These are phyloP conservation scores for Ameiurus melas DNA, from an alignment of 2,113 vertebrate species.

Conservation along the genomic window DNA sequence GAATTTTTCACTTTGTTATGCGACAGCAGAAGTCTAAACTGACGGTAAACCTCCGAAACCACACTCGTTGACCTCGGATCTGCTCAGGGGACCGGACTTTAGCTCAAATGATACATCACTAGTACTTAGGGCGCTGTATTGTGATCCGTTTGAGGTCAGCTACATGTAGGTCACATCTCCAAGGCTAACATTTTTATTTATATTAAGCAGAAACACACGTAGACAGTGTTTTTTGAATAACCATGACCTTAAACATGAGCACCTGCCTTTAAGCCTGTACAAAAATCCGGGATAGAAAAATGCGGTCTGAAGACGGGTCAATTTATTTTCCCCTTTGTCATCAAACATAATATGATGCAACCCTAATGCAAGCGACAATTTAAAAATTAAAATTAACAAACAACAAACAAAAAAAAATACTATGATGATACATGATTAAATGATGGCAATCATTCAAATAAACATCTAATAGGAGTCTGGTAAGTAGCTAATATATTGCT, in stretches of 20 bases:
- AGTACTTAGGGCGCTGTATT: not conserved
- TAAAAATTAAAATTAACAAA: not conserved
- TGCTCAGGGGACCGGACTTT: not conserved
- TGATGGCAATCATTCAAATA: not conserved
- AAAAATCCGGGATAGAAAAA: not conserved
- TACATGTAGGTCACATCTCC: too few species aligned
- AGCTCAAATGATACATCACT: not conserved
- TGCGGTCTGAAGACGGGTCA: not conserved
- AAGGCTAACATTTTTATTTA: constrained; percentile 3
- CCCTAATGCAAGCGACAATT: not conserved
- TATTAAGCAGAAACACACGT: not conserved
- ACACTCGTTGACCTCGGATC: not conserved
- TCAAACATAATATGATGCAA: not conserved
- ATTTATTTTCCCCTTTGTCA: not conserved
- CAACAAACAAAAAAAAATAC: not conserved
- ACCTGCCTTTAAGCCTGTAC: not conserved
- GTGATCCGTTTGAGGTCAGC: not conserved
- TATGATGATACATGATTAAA: not conserved
- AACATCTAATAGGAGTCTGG: not conserved
- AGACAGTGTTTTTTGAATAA: not conserved
- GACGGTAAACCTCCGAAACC: not conserved
- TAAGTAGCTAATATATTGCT: not conserved
- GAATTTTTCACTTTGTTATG: constrained; percentile 3
- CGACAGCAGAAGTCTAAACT: not conserved
- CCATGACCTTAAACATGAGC: not conserved